A percentile compares a stretch with the other conserved stretches of the same genome.
These are phyloP conservation scores for Scaptomyza parva DNA, from an alignment of 2,888 invertebrate genomes.

Conservation along the genomic window DNA sequence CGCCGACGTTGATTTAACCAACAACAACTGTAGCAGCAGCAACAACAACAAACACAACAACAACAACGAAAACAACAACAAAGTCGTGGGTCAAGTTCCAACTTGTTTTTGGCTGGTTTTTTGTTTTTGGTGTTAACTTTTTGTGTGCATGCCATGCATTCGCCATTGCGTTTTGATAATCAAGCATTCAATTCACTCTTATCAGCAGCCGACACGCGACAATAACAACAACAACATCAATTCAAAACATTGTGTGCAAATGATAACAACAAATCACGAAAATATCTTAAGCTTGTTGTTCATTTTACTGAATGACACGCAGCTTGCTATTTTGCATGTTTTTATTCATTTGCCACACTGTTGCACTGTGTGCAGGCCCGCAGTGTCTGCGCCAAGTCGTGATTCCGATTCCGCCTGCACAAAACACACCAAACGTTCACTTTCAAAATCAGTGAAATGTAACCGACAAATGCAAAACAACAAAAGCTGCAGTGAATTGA, in stretches of 20 bases:
- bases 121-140: conserved; percentile 6
- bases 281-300: conserved; percentile 9
- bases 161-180: conserved; percentile 49
- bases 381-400: conserved; percentile 60
- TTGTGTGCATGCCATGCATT: conserved; percentile 31
- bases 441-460: conserved; percentile 83
- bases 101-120: conserved; percentile 55
- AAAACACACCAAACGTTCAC: conserved; percentile 68
- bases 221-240: conserved; percentile 23
- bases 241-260: conserved; percentile 44
- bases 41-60: conserved; percentile 33
- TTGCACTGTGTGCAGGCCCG: conserved; percentile 44
- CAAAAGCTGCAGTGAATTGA: conserved; percentile 39
- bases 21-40: conserved; percentile 13
- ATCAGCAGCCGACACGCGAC: conserved; percentile 57
- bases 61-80: conserved; percentile 14
- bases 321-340: conserved; percentile 1
- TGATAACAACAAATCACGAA: conserved; percentile 51
- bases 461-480: conserved; percentile 54
- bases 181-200: conserved; percentile 53
- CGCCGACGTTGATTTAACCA: conserved; percentile 55
- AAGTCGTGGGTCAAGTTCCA: conserved; percentile 59
- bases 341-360: conserved; percentile 46
- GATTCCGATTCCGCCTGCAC: conserved; percentile 68
- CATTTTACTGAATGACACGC: conserved; percentile 4